Base-by-base conservation (phyloP, 2,797 vertebrate species). In the Leptoclinus maculatus region DNA sequence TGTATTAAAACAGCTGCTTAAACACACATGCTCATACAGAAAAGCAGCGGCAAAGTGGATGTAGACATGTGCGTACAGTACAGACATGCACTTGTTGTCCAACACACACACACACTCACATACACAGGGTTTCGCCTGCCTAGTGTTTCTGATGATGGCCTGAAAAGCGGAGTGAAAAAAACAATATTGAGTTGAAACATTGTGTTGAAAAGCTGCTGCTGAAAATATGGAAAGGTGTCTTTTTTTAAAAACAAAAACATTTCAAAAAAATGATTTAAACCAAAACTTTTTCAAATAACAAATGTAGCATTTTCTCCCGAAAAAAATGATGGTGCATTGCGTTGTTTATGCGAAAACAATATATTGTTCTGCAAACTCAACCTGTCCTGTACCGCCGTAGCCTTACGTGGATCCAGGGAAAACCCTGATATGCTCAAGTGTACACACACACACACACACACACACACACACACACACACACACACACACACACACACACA, bases 1-100 rank as follows among this genome's bases (percentile, higher is more conserved):
- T 90, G 82, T 84, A 83, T 86, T 86, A 88, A 87, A 89, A 83
- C 88, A 91, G 85, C 86, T 90, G 90, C 88, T 87, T 82, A 60
- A 45, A 67, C 43, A 78, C 60, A 58, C 69, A 58, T 49, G 27
- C 79, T 57, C 74, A 69, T 14, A 59, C 25, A 74, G 29, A 71
- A 32, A 62, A 56, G 19, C 66, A 43, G 66, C 21, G 14, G 51
- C 51, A 74, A 43, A 64, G 36, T 41, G 5, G 56, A 71, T 29
- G 59, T 32, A 47, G 39, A 45, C 51, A 54, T 38, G 7, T 36
- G 63, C n/a, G 58, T 47, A 29, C 17, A 27, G 41, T 32, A 39
- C 21, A 59, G 45, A 63, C 23, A 66, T 38, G 21, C 14, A 43
- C 25, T 23, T 69, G 12, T n/a, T 49, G 53, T 47, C 3, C 14